A percentile compares a stretch with the other conserved stretches of the same genome.
Evolutionary conservation across 53 echinoderm and acorn worm genomes (phyloP).

Genomic region (Arbacia lixula): DNA sequence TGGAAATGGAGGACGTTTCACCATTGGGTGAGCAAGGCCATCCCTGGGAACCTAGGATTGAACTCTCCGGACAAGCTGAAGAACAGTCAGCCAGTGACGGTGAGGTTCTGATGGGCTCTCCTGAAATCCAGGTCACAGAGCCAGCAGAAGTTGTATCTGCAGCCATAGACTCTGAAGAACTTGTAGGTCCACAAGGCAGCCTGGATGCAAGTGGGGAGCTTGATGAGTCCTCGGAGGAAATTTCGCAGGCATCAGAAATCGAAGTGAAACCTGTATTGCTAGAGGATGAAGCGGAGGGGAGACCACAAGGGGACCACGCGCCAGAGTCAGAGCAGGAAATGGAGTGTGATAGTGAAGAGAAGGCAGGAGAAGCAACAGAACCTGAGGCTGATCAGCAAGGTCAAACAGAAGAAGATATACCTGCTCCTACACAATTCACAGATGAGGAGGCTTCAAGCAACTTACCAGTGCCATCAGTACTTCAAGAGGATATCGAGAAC

Average conservation of each 20-base stretch:
- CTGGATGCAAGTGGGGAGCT: conserved; percentile 62
- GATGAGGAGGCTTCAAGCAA: not conserved
- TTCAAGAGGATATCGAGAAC: not conserved
- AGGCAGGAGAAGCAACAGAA: conserved; percentile 37
- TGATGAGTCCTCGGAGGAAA: conserved; percentile 88
- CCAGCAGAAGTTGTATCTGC: conserved; percentile 60
- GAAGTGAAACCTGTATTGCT: conserved; percentile 73
- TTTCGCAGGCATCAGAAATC: conserved; percentile 92
- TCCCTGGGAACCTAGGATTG: conserved; percentile 89
- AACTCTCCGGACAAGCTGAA: conserved; percentile 63
- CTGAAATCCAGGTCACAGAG: conserved; percentile 56
- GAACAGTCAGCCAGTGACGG: conserved; percentile 30
- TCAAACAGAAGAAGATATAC: conserved; percentile 19
- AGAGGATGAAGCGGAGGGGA: conserved; percentile 33
- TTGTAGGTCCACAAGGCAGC: conserved; percentile 42
- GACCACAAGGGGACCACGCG: not conserved
- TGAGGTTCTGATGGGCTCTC: conserved; percentile 58
- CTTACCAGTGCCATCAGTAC: not conserved
- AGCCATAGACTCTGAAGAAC: conserved; percentile 59
- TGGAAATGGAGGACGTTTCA: conserved; percentile 71
- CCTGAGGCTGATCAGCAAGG: conserved; percentile 52
- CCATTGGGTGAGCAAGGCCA: conserved; percentile 73
- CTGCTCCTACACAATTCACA: conserved; percentile 17
- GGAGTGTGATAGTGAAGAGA: not conserved
- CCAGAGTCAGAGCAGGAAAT: conserved; percentile 18